A percentile compares a stretch with the other conserved stretches of the same genome.
Evolutionary conservation across 2,113 vertebrate species (phyloP).

Genomic region (Charadrius vociferus): DNA sequence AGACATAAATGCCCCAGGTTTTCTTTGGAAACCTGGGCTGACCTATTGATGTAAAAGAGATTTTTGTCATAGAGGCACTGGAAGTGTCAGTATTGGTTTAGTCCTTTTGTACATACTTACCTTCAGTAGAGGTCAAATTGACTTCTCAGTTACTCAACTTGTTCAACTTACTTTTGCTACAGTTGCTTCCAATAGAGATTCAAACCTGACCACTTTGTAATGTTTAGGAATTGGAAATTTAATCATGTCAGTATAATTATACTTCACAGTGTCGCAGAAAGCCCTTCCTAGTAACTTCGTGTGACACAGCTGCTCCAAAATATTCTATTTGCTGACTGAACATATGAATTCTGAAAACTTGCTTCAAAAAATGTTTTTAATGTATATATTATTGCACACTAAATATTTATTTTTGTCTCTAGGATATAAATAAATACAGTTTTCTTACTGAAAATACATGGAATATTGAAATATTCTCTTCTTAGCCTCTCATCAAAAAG

Average conservation of each 20-base stretch:
- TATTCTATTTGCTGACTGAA: background rate
- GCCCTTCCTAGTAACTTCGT: background rate
- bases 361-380: background rate
- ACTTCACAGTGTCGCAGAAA: background rate
- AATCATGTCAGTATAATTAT: slow-evolving; percentile 1
- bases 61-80: background rate
- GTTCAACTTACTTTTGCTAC: background rate
- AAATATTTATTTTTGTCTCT: slow-evolving; percentile 5
- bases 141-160: background rate
- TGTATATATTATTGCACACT: background rate
- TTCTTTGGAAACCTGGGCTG: background rate
- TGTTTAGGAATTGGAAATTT: background rate
- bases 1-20: background rate
- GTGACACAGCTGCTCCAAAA: background rate
- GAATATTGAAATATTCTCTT: background rate
- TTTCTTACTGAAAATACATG: background rate
- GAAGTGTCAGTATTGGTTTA: background rate
- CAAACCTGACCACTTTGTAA: background rate
- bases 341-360: background rate
- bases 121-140: background rate
- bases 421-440: background rate
- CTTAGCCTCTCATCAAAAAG: background rate
- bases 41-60: background rate
- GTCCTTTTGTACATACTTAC: background rate
- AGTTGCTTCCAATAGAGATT: background rate